phyloP scores from a whole-genome alignment of 2,113 vertebrate genomes.

The Herpailurus yagouaroundi region DNA sequence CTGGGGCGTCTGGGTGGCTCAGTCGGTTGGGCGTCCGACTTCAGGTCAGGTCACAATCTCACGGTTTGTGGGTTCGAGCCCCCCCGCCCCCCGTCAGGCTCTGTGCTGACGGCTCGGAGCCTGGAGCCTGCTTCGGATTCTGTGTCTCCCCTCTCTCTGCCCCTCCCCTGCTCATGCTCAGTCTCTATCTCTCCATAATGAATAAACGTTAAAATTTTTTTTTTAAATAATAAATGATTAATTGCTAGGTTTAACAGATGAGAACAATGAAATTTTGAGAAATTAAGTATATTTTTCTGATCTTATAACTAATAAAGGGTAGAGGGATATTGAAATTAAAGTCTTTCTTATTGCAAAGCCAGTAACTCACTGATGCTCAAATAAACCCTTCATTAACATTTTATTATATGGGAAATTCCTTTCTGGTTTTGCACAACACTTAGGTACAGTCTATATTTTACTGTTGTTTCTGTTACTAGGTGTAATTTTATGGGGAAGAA shows the following conservation, averaged over 20 bases:
- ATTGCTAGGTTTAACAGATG: not conserved
- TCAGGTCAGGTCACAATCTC: no score
- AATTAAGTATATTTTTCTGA: not conserved
- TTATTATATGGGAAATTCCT: not conserved
- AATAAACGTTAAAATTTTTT: no score
- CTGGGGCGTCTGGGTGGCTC: no score
- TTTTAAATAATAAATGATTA: not conserved
- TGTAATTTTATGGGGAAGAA: not conserved
- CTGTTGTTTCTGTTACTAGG: not conserved
- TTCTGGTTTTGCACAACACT: not conserved
- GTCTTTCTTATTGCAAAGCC: not conserved
- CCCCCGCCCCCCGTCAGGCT: no score
- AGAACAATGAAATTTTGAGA: not conserved
- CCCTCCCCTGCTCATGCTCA: no score
- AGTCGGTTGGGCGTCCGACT: no score
- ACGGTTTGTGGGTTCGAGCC: no score
- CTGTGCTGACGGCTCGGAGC: no score
- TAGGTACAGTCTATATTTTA: not conserved
- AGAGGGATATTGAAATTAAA: not conserved
- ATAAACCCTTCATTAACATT: not conserved
- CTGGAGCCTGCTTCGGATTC: no score
- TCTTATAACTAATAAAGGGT: not conserved
- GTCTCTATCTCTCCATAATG: no score
- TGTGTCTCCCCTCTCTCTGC: no score
- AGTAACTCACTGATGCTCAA: fast-evolving